Base-by-base conservation (phyloP, 2,113 vertebrate species). In the Hydrochoerus hydrochaeris region DNA sequence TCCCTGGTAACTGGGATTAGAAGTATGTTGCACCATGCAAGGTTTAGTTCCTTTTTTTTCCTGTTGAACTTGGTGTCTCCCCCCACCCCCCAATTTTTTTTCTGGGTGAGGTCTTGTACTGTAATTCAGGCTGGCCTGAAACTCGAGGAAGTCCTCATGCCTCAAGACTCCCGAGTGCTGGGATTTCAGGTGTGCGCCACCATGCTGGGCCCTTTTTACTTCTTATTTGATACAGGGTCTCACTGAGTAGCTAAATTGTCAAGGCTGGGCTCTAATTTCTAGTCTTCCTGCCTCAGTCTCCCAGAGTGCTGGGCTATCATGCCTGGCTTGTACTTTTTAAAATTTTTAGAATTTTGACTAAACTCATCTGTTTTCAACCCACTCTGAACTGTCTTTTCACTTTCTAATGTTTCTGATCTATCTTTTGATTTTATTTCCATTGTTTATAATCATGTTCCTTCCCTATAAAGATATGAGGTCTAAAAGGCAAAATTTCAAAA, bases 381-480 rank as follows among this genome's bases (percentile, higher is more conserved):
- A 62, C 35, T 87, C 62, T 71, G 32, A 94, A 87, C 57, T 94
- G 7, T 80, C 32, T 92, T n/a, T 71, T 96, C 84, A 92, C 69
- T 75, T 28, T 75, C 41, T 44, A 75, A 52, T 54, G 54, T 16
- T 54, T 54, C 17, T 69, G 17, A 69, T 97, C 49, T 14, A 32
- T 65, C 1, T 78, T 52, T 95, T 90, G n/a, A 54, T 94, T 95
- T 75, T 44, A 44, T 24, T 75, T 44, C 24, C 12, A 44, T 75
- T 44, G 24, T 44, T 75, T 12, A 65, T 94, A 89, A 73, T 80
- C 54, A 38, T 81, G 16, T 90, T 78, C 90, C 41, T 90, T 78
- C 90, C 41, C 52, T 75, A 41, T 52, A 90, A 81, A 90, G 92
- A 75, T 87, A 65, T 78, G 57, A 80, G 32, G 2, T 91, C 52